Evolutionary conservation across 2,113 vertebrate genomes (phyloP), one percentile per base, ranked within the genome.

Genomic region (Ascaphus truei): DNA sequence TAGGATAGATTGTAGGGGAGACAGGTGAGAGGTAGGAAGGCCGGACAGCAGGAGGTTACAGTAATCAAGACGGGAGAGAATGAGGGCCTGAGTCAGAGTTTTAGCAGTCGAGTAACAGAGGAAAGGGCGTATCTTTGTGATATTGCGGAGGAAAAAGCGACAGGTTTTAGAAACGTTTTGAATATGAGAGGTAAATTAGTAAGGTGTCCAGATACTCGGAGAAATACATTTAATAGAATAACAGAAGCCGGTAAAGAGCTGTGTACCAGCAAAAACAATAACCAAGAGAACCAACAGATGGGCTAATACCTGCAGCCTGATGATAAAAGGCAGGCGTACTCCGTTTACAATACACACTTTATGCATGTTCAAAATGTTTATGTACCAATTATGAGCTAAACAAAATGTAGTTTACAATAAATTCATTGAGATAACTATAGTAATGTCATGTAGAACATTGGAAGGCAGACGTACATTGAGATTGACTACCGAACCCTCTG

Each of bases 281-380:
- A 43, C 43, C 64, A 37, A 20, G 62, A 65, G 55, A 36, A 23
- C 56, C 26, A 29, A 26, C 66, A 69, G 66, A 51, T 60, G 66
- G n/a, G 56, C 56, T 16, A 3, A 39, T 11, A n/a, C 41, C 56
- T 37, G 47, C 31, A 3, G 7, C 23, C 30, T 22, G 37, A 30
- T n/a, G 27, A 37, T 37, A 56, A 33, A 56, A 45, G 64, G 52
- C 64, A 57, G 8, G 36, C 43, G 43, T 67, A 29, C 13, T 20
- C 45, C 39, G 31, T 67, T 39, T 57, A 37, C 12, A 65, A 65
- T 34, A 53, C 37, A 36, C 37, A 33, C 34, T 65, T 53, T 55
- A 50, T 53, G 62, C 26, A 53, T 20, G 34, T 25, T 29, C 13
- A 20, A 41, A 36, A 45, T 18, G 41, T 16, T 7, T 16, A 45